Evolutionary conservation across 2,113 vertebrate genomes (phyloP), one percentile per base, ranked within the genome.

Genomic region (Caranx ignobilis): DNA sequence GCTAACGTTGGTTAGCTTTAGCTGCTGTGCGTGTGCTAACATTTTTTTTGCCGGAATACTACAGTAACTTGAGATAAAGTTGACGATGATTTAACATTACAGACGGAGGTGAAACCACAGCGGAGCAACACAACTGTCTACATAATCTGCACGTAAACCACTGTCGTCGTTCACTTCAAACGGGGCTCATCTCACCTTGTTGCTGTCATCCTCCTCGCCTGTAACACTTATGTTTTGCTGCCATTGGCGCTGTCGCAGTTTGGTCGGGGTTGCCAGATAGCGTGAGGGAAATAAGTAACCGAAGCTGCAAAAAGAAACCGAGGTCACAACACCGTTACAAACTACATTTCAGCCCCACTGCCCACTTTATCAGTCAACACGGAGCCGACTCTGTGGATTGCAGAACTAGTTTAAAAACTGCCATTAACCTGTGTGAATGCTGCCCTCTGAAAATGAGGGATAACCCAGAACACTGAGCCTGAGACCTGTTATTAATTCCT

Each of bases 211-310:
- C 85, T 94, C 91, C 78, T 92, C 92, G 83, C 85, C 90, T 85
- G 82, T 52, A 72, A 84, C 81, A 83, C 83, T 89, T 83, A 71
- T 90, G 88, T 92, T 90, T 88, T 81, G 88, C 92, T 91, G 88
- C 89, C 90, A 93, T 91, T 89, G 90, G 90, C 88, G 83, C 91
- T 91, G 93, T 94, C 93, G 93, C 93, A 94, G 93, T 94, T 93
- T 89, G 91, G 84, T 81, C 82, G 2, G 88, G 92, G 92, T 92
- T 94, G 91, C 91, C 90, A 93, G 90, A 91, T 91, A 85, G 41
- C 48, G 73, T 56, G 71, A 84, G 4, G 82, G 82, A 90, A 92
- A 87, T 86, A 81, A 81, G 87, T 80, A 88, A 80, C 34, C 43
- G 6, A 26, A 63, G 34, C 41, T 21, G 11, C 15, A 54, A 60